phyloP scores from a whole-genome alignment of 2,888 invertebrate species.

The Tipula vernalis region DNA sequence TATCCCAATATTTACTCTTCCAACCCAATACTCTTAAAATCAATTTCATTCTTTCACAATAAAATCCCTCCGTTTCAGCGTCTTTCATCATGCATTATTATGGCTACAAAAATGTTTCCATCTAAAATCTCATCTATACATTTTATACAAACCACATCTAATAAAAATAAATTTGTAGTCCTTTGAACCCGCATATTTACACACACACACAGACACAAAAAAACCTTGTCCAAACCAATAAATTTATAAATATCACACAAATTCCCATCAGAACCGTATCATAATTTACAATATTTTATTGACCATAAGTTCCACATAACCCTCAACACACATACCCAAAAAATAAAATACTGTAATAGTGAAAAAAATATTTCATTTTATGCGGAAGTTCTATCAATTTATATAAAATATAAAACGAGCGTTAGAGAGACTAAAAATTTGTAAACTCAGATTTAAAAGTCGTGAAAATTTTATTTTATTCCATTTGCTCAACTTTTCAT shows the following conservation, averaged over 20 bases:
- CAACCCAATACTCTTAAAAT: no score
- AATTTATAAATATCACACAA: neutral
- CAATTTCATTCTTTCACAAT: no score
- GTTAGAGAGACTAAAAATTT: neutral
- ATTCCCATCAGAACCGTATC: neutral
- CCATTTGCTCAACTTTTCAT: no score
- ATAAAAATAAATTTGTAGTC: no score
- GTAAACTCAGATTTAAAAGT: no score
- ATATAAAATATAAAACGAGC: neutral
- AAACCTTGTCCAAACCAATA: neutral
- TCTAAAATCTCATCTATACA: neutral
- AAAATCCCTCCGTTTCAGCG: no score
- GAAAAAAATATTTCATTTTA: neutral
- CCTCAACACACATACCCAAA: neutral
- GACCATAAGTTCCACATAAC: neutral
- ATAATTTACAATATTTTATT: neutral
- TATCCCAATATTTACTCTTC: no score
- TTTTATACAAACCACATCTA: neutral
- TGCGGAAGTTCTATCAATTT: neutral
- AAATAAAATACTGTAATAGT: neutral
- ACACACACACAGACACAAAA: neutral
- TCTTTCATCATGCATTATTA: no score
- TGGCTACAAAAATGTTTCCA: no score
- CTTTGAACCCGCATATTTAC: neutral
- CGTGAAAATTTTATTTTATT: no score